phyloP scores from a whole-genome alignment of 2,888 invertebrate species.

The Athetis lepigone region DNA sequence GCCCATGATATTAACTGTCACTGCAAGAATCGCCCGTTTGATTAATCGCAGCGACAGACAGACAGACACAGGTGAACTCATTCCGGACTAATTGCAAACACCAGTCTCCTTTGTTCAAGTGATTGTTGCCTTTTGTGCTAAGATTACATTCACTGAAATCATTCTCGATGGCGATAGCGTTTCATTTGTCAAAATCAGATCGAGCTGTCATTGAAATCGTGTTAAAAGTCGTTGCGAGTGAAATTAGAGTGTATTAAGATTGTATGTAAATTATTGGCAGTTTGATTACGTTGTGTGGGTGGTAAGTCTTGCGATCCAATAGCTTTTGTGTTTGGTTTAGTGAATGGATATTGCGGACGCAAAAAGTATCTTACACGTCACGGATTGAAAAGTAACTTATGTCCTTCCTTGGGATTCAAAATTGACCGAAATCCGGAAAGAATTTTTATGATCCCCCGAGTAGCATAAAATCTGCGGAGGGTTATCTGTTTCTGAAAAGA shows the following conservation, averaged over 20 bases:
- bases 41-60: slow-evolving; percentile 60
- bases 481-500: too few relatives aligned
- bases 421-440: too few relatives aligned
- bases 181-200: slow-evolving; percentile 69
- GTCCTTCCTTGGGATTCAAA: too few relatives aligned
- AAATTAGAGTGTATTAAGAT: slow-evolving; percentile 47
- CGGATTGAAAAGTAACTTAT: too few relatives aligned
- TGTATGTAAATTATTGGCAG: slow-evolving; percentile 39
- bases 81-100: slow-evolving; percentile 64
- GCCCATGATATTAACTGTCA: slow-evolving; percentile 59
- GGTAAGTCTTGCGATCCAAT: not conserved
- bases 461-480: too few relatives aligned
- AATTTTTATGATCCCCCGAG: too few relatives aligned
- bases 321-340: not conserved
- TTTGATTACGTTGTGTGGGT: slow-evolving; percentile 21
- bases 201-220: slow-evolving; percentile 49
- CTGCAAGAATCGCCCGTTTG: slow-evolving; percentile 55
- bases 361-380: too few relatives aligned
- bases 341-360: too few relatives aligned
- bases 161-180: slow-evolving; percentile 44
- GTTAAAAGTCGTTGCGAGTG: slow-evolving; percentile 41
- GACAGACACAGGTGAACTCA: slow-evolving; percentile 64
- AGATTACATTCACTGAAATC: slow-evolving; percentile 60
- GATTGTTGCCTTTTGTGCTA: slow-evolving; percentile 71
- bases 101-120: slow-evolving; percentile 66